phyloP scores from a whole-genome alignment of 2,888 invertebrate genomes.

The Escarpia spicata region DNA sequence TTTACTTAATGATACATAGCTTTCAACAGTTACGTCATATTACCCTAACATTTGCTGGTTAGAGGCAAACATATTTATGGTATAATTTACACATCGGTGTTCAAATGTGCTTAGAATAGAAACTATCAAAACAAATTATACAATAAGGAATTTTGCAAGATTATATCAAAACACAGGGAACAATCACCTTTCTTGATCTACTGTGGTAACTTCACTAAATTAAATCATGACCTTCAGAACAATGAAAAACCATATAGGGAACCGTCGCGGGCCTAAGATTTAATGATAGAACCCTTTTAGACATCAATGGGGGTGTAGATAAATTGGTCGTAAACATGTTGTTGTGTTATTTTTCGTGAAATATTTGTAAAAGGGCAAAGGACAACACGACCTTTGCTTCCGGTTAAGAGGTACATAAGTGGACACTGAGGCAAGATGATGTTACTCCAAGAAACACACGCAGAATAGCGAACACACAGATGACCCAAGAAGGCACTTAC shows the following conservation, averaged over 20 bases:
- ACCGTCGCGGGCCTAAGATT: neutral
- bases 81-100: neutral
- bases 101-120: neutral
- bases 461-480: neutral
- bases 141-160: neutral
- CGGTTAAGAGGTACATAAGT: neutral
- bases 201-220: neutral
- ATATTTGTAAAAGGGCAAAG: neutral
- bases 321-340: neutral
- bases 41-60: neutral
- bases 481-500: neutral
- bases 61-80: neutral
- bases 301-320: neutral
- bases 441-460: neutral
- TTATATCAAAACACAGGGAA: neutral
- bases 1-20: neutral
- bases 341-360: neutral
- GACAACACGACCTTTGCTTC: neutral
- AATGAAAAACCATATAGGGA: neutral
- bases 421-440: neutral
- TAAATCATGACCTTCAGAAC: neutral
- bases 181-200: neutral
- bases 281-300: neutral
- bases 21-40: neutral
- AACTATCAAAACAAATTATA: neutral